Base-by-base conservation (phyloP, 2,888 invertebrate species). In the Branchipolynoe longqiensis region DNA sequence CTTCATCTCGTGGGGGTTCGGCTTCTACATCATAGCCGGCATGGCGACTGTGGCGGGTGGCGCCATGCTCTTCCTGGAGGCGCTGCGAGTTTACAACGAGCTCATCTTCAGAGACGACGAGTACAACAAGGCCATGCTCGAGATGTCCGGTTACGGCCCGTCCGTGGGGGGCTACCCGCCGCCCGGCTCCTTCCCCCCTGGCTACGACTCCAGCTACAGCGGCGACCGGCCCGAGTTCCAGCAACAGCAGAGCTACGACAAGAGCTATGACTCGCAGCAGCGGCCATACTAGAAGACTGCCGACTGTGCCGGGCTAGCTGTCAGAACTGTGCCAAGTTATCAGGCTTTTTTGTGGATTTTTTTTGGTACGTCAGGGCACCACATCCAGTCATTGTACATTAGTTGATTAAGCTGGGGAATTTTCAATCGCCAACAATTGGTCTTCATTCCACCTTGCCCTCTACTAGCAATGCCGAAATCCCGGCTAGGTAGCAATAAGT, bases 1-100 rank as follows among this genome's bases (percentile, higher is more conserved):
- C 86, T 89, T 88, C 84, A 82, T 90, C 18, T 89, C 89, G 6
- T 90, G 90, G 90, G 90, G 90, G 25, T 90, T 83, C 58, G 90
- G 90, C 28, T 90, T 89, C 86, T 86, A 88, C 69, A 87, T 90
- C 73, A 88, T 90, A 14, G 81, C 87, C 12, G 89, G 88, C 48
- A 85, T 89, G 38, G 69, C 64, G 8, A 69, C 85, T 1, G 28
- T 85, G 3, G 81, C 28, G 3, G 41, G 87, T 0, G 89, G 88
- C 18, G 62, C 87, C 73, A 81, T 83, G 18, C 82, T 88, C 56
- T 89, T 88, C 87, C 64, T 84, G 58, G 88, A 89, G 73, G 89
- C 84, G n/a, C 73, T 74, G 58, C 73, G 73, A 38, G 64, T 64
- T 33, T 89, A 87, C 86, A 83, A 87, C 28, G 82, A 86, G 82